Evolutionary conservation across 2,113 vertebrate species (phyloP).

Genomic region (Neolamprologus falcicula): DNA sequence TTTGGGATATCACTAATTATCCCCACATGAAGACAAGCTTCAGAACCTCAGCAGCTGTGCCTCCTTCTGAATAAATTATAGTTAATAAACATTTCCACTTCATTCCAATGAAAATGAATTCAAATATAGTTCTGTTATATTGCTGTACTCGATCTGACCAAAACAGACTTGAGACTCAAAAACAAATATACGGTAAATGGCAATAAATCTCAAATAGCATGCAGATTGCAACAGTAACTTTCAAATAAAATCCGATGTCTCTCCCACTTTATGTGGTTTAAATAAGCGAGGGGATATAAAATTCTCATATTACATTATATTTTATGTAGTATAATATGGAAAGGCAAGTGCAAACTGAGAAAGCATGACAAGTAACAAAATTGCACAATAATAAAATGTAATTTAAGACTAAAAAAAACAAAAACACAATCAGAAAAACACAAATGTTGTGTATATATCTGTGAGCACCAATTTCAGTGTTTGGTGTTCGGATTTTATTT

Average conservation of each 20-base stretch:
- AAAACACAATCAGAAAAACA: background rate
- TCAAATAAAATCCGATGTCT: background rate
- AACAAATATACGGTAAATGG: background rate
- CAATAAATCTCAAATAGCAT: background rate
- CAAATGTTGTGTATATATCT: background rate
- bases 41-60: background rate
- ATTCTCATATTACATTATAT: background rate
- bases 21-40: background rate
- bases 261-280: background rate
- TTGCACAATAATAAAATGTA: background rate
- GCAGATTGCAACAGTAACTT: background rate
- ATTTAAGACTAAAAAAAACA: background rate
- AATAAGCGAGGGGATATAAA: background rate
- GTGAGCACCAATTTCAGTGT: background rate
- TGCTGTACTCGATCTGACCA: background rate
- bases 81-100: background rate
- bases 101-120: background rate
- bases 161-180: background rate
- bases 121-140: background rate
- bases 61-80: background rate
- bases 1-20: background rate
- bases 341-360: background rate
- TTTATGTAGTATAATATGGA: background rate
- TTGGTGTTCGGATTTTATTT: background rate
- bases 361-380: background rate